A percentile compares a stretch with the other conserved stretches of the same genome.
Conservation (phyloP, 2,113 vertebrate species). For the Junco hyemalis region DNA sequence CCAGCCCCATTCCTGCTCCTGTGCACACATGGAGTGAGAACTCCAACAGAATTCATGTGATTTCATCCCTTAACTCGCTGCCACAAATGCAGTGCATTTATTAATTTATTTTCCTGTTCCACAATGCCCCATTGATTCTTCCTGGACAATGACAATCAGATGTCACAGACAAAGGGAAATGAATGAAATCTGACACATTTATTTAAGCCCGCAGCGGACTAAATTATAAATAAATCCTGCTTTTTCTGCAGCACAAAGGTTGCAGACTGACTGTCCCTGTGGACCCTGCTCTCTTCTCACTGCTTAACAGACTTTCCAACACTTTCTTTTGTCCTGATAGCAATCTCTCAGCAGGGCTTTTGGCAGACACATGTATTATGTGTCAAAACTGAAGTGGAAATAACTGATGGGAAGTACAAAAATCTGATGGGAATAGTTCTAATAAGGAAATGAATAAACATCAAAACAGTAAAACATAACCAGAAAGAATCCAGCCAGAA, state of each 20-base stretch:
- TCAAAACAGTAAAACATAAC: not conserved
- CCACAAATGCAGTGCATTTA: not conserved
- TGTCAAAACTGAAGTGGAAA: conserved; percentile 41
- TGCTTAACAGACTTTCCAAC: conserved; percentile 40
- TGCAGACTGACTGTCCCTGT: conserved; percentile 39
- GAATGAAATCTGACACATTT: conserved; percentile 37
- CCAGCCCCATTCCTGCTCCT: not conserved
- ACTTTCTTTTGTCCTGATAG: conserved; percentile 38
- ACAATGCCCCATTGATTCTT: not conserved
- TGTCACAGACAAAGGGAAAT: conserved; percentile 22
- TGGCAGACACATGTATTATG: conserved; percentile 34
- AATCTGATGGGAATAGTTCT: conserved; percentile 43
- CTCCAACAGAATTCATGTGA: not conserved
- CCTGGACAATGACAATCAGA: conserved; percentile 4
- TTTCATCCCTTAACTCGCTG: not conserved
- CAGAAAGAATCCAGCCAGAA: not conserved
- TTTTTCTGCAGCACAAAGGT: conserved; percentile 44
- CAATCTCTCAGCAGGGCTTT: conserved; percentile 40
- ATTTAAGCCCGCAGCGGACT: conserved; percentile 31
- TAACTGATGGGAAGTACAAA: conserved; percentile 37
- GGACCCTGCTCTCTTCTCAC: conserved; percentile 7
- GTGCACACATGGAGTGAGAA: fast-evolving
- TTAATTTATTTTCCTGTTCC: not conserved
- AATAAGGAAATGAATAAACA: conserved; percentile 44
- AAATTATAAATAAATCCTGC: conserved; percentile 33